These are phyloP conservation scores for Callionymus lyra DNA, from an alignment of 2,113 vertebrate genomes.

Conservation along the genomic window DNA sequence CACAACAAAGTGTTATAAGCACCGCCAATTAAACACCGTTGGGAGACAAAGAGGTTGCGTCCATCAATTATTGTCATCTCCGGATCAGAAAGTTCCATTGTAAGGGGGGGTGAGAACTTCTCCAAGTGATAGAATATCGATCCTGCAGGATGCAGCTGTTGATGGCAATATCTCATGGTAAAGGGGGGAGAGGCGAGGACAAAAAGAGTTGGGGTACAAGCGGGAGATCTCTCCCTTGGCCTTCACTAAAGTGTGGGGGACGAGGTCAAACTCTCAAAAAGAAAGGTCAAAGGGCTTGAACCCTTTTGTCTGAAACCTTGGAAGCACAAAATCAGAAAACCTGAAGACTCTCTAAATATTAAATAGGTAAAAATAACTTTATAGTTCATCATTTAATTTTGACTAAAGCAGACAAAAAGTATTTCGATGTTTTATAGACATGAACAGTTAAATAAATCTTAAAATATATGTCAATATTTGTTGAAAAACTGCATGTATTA, in stretches of 20 bases:
- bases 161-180: conserved; percentile 39
- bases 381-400: not conserved
- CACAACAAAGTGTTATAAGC: conserved; percentile 5
- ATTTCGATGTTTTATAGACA: too few relatives aligned
- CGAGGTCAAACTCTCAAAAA: conserved; percentile 24
- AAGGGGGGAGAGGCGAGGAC: conserved; percentile 18
- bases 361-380: not conserved
- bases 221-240: conserved; percentile 24
- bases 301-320: conserved; percentile 40
- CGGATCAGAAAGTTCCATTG: conserved; percentile 21
- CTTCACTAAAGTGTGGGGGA: conserved; percentile 40
- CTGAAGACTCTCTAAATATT: not conserved
- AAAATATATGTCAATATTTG: too few relatives aligned
- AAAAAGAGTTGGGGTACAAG: conserved; percentile 22
- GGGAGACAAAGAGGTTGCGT: conserved; percentile 2
- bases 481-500: too few relatives aligned
- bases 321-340: conserved; percentile 11
- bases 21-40: not conserved
- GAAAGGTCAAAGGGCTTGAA: conserved; percentile 41
- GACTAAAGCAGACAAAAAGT: too few relatives aligned
- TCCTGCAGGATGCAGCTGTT: conserved; percentile 44
- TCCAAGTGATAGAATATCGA: conserved; percentile 34
- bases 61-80: conserved; percentile 14
- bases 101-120: conserved; percentile 1
- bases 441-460: too few relatives aligned